A percentile compares a stretch with the other conserved stretches of the same genome.
Conservation (phyloP, 2,888 invertebrate genomes). For the Asteroscopus sphinx region DNA sequence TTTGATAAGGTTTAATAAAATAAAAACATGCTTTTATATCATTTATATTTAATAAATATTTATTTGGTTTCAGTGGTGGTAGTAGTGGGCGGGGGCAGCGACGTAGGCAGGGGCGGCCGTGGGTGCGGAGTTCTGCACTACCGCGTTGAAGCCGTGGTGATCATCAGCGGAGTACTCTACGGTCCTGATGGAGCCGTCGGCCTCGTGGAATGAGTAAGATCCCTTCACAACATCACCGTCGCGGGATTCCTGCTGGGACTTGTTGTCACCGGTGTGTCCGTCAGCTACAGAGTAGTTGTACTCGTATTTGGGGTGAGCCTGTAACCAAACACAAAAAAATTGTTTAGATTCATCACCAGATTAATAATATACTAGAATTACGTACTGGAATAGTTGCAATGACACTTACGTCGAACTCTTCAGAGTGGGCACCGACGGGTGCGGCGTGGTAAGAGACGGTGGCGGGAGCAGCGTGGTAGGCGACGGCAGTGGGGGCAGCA, state of each 20-base stretch:
- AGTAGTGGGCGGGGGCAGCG: conserved; percentile 15
- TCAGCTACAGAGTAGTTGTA: conserved; percentile 81
- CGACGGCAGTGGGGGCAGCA: conserved; percentile 57
- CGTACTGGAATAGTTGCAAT: not conserved
- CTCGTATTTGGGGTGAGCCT: conserved; percentile 62
- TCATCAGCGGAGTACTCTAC: conserved; percentile 79
- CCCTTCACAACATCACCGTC: conserved; percentile 81
- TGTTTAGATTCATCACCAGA: not conserved
- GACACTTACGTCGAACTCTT: conserved; percentile 39
- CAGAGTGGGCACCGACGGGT: conserved; percentile 60
- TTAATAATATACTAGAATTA: not conserved
- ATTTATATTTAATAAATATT: no score
- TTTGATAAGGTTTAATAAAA: no score
- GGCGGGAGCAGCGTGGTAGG: conserved; percentile 52
- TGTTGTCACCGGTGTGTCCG: conserved; percentile 80
- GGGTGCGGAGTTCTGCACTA: conserved; percentile 60
- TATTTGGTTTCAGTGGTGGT: conserved; percentile 5
- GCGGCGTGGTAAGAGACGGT: conserved; percentile 48
- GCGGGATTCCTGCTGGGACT: conserved; percentile 75
- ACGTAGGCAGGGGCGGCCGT: conserved; percentile 52
- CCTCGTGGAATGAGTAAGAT: conserved; percentile 76
- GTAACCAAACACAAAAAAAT: not conserved
- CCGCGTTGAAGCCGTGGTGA: conserved; percentile 71
- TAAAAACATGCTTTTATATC: no score
- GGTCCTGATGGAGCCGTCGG: conserved; percentile 77